Evolutionary conservation across 2,797 vertebrate genomes (phyloP), one percentile per base, ranked within the genome.

Genomic region (Cephalopachus bancanus): DNA sequence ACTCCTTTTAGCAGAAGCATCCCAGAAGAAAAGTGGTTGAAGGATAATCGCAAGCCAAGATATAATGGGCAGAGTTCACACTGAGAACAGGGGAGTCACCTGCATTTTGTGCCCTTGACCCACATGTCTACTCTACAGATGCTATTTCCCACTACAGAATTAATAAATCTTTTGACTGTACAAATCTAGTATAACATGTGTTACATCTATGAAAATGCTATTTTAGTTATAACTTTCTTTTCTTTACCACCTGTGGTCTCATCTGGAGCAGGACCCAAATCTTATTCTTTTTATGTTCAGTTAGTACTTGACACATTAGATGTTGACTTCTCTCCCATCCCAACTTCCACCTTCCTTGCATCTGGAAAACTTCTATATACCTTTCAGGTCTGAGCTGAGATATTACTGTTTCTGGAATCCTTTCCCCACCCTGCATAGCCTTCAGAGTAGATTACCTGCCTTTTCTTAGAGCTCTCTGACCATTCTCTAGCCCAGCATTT

Each of bases 241-340:
- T 84, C 51, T 67, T 9, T 12, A 60, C 22, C 24, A 0, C 49
- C 2, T 64, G 2, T 67, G 83, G 19, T 88, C 28, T 83, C 33
- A 22, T 59, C 57, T 81, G 64, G 7, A 12, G 9, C 62, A 91
- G 28, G 20, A 16, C 53, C 37, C 65, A 93, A 79, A 33, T 72
- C n/a, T 80, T 49, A 78, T 57, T 64, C 26, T 91, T 78, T 90
- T 78, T 53, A 24, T 51, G 59, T 59, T n/a, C 44, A 91, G 62
- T 16, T 37, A 83, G 15, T 59, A 15, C n/a, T 28, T 71, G 80
- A 33, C 60, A 37, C 20, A 44, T 22, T 67, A 89, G 69, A 53
- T n/a, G 30, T 24, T 67, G 28, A 30, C 6, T 28, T n/a, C 10
- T 22, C n/a, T 74, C 15, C 9, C 4, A n/a, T 28, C 7, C 30